Base-by-base conservation (phyloP, 2,797 vertebrate genomes). In the Hydrolagus colliei region DNA sequence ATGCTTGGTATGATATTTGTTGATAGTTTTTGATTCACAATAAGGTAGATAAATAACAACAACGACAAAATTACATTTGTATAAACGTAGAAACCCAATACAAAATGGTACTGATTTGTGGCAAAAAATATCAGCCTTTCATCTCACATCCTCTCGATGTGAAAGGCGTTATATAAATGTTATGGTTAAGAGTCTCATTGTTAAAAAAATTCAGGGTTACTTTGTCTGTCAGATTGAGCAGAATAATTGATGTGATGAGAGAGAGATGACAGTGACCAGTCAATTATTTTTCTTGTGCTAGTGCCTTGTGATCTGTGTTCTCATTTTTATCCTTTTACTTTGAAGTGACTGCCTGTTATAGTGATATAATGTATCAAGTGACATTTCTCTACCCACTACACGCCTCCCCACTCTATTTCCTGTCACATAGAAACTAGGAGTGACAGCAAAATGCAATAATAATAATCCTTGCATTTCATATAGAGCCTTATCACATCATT, bases 201-300 rank as follows among this genome's bases (percentile, higher is more conserved):
- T 16, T 82, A 67, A 41, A 82, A 82, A 84, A 68, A 41, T 41
- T 71, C 79, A 68, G 65, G 65, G 65, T 71, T 32, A 41, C 65
- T n/a, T 84, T 71, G 79, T 27, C 9, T 84, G 79, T 84, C 79
- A 84, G 79, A 71, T 84, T 68, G 41, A 41, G 32, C 65, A 84
- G 32, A 71, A 84, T 84, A 71, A 84, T 84, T 32, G 79, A 84
- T 35, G 18, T 35, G 79, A 84, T 68, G 22, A 20, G 65, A 84
- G 41, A 71, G 65, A 71, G 41, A 80, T 27, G 35, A 27, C 62
- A 67, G 8, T 62, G 27, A 41, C 16, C 18, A 18, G 67, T 84
- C 79, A 63, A 84, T 84, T 68, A 71, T 11, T 63, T 32, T 82
- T 14, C 35, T 16, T 10, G 68, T 68, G 71, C 13, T 20, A 84